phyloP scores from a whole-genome alignment of 1,140 invertebrate genomes.

The Octopus sinensis region DNA sequence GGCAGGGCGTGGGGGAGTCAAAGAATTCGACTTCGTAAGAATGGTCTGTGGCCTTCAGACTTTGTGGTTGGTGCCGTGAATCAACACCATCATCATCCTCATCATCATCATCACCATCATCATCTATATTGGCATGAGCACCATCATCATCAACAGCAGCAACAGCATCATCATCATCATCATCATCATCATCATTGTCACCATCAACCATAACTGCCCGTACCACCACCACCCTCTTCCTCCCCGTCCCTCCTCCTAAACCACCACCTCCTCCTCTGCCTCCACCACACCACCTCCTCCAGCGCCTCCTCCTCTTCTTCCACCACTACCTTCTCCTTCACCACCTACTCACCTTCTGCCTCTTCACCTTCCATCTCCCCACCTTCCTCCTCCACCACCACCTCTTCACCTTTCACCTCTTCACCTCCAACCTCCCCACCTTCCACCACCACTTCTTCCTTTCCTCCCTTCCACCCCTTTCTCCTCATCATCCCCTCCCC shows the following conservation, averaged over 20 bases:
- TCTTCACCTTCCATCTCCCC: neutral
- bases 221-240: neutral
- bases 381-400: constrained; percentile 8
- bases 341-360: neutral
- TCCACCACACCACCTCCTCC: neutral
- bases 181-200: neutral
- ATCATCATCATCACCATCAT: neutral
- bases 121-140: neutral
- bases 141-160: neutral
- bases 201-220: neutral
- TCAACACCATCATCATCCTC: neutral
- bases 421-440: constrained; percentile 6
- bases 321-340: neutral
- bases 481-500: neutral
- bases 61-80: no score
- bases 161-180: neutral
- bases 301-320: neutral
- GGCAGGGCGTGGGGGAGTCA: no score
- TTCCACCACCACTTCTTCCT: constrained; percentile 12
- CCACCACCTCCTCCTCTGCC: neutral
- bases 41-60: no score
- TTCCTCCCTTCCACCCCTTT: neutral
- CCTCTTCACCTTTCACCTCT: constrained; percentile 18
- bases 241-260: neutral
- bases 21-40: no score